These are phyloP conservation scores for Periparus ater DNA, from an alignment of 2,797 vertebrate species.

Conservation along the genomic window DNA sequence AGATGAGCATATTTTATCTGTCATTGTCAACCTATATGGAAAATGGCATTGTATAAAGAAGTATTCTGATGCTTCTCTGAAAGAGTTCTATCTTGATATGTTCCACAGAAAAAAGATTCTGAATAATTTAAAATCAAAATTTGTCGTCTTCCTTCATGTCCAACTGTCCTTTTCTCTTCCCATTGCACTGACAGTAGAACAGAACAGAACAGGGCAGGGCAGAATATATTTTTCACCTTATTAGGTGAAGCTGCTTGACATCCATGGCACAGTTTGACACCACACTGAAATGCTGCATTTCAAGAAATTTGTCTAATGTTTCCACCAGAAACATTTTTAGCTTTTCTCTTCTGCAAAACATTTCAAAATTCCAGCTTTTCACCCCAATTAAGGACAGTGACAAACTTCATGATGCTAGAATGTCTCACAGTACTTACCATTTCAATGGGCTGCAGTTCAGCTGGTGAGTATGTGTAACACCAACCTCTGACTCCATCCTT, in stretches of 20 bases:
- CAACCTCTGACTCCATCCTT: neutral
- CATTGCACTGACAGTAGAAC: neutral
- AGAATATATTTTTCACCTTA: neutral
- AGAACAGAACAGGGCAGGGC: neutral
- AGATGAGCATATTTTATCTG: accelerated
- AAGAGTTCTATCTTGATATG: neutral
- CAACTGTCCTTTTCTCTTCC: neutral
- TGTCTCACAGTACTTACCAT: neutral
- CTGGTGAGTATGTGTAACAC: neutral
- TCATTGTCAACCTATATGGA: neutral
- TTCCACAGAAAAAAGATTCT: neutral
- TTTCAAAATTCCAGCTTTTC: slow-evolving; percentile 5
- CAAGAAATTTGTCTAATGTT: neutral
- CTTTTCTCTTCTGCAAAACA: neutral
- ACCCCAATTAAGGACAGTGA: neutral
- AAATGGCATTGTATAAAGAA: neutral
- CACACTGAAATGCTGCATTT: neutral
- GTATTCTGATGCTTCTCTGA: neutral
- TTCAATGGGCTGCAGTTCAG: neutral
- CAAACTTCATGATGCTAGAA: neutral
- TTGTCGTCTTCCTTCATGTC: neutral
- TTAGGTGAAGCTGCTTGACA: neutral
- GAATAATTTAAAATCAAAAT: slow-evolving; percentile 18
- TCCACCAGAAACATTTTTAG: neutral
- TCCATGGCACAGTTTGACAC: neutral